Evolutionary conservation across 2,888 invertebrate genomes (phyloP), one percentile per base, ranked within the genome.

Genomic region (Boloria selene): DNA sequence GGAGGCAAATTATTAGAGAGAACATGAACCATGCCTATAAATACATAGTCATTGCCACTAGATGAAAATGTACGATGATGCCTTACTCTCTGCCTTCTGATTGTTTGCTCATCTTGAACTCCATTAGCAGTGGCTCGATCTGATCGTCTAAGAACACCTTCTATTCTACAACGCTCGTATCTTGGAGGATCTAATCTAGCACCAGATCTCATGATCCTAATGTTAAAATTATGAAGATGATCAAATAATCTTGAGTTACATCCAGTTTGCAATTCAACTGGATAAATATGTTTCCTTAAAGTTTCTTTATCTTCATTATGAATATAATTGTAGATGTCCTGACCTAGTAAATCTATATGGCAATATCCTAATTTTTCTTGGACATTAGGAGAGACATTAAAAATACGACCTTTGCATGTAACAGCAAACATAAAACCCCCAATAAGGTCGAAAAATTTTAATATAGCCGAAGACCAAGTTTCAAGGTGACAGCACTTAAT

Each of bases 291-390:
- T 71, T 94, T 94, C 67, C 94, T 93, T 52, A 98, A 90, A 75
- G 94, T 94, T 54, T 95, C 95, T 75, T 96, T 96, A 85, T 98
- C 98, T 72, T 97, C 97, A 4, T 95, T 95, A 81, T 96, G 96
- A 51, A 97, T 94, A 85, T 97, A 96, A 78, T 96, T 95, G 82
- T 95, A 96, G 74, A 98, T 92, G 72, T 96, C 96, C 86, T 98
- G 97, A 31, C 98, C 98, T 84, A 98, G 94, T 77, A 98, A 93
- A 86, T 98, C 98, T 77, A 96, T 94, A 95, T 97, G 93, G 76
- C 96, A 95, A 86, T 98, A 96, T 65, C 98, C 98, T 73, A 98
- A 92, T 76, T 96, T 94, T 76, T 95, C 95, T 84, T 97, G 97
- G 38, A 98, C 94, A 74, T 96, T 96, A 61, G 96, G 95, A 42